These are phyloP conservation scores for Siphamia tubifer DNA, from an alignment of 2,113 vertebrate species.

Conservation along the genomic window DNA sequence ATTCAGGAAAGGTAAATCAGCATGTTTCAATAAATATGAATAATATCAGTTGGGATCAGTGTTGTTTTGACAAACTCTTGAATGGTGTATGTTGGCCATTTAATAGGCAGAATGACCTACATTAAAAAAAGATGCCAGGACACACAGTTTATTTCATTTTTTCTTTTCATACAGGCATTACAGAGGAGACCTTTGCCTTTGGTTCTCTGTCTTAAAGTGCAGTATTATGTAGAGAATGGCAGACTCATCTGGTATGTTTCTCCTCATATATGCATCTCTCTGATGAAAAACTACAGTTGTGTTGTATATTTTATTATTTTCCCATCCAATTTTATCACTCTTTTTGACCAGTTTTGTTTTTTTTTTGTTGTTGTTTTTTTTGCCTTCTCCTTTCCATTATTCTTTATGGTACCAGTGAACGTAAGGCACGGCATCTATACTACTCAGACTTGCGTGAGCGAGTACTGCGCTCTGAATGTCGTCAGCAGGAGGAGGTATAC, in stretches of 20 bases:
- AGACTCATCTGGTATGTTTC: constrained; percentile 85
- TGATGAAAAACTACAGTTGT: not conserved
- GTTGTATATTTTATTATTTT: not conserved
- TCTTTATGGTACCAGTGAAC: constrained; percentile 77
- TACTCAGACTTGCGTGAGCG: constrained; percentile 87
- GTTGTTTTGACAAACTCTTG: not conserved
- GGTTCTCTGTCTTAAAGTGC: constrained; percentile 86
- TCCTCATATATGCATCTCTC: not conserved
- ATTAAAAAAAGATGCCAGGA: constrained; percentile 7
- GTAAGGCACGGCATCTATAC: constrained; percentile 83
- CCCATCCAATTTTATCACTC: constrained; percentile 3
- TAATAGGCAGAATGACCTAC: constrained; percentile 14
- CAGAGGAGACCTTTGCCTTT: constrained; percentile 80
- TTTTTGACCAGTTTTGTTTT: not conserved
- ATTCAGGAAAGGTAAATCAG: constrained; percentile 78
- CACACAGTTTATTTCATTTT: not conserved
- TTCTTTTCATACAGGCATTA: constrained; percentile 69
- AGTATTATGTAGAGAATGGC: constrained; percentile 90
- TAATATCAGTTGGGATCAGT: not conserved
- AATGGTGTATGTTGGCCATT: not conserved
- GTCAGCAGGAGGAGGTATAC: constrained; percentile 89
- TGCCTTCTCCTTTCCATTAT: not conserved
- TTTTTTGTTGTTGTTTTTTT: not conserved
- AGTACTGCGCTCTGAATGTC: constrained; percentile 85
- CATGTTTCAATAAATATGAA: not conserved